Evolutionary conservation across 30 jellyfish, hydroid and myxozoan genomes (phyloP).

Genomic region (Cassiopea andromeda): DNA sequence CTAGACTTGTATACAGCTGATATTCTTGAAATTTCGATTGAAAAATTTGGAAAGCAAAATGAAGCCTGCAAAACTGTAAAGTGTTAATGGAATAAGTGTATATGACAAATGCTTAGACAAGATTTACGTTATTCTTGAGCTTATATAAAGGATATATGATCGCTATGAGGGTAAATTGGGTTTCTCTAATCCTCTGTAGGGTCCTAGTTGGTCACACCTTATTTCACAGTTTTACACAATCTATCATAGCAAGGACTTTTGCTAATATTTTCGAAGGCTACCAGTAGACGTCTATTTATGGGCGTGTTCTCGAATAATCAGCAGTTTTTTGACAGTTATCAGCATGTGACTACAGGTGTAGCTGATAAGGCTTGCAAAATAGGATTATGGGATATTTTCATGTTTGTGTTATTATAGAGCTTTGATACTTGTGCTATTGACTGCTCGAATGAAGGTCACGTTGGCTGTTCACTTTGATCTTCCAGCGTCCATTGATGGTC

Average conservation of each 20-base stretch:
- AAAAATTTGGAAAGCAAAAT: no score
- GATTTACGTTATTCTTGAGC: no score
- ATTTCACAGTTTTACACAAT: neutral
- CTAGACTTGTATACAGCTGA: no score
- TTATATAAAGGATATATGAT: no score
- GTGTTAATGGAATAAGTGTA: no score
- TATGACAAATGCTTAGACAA: no score
- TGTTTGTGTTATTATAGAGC: slow-evolving; percentile 10
- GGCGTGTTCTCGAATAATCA: neutral
- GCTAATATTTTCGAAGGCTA: neutral
- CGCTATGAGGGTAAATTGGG: no score
- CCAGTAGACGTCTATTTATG: neutral
- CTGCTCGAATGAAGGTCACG: neutral
- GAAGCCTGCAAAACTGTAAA: no score
- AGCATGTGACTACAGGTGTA: neutral
- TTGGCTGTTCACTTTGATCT: slow-evolving; percentile 49
- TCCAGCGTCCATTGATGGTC: slow-evolving; percentile 75
- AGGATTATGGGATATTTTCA: neutral
- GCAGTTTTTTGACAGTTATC: neutral
- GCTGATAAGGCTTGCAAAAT: neutral
- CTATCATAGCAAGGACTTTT: neutral
- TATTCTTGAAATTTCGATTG: no score
- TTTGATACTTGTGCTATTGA: neutral
- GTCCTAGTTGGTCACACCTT: no score
- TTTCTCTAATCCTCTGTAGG: no score